These are phyloP conservation scores for Parnassius smintheus DNA, from an alignment of 2,888 invertebrate species.

Conservation along the genomic window DNA sequence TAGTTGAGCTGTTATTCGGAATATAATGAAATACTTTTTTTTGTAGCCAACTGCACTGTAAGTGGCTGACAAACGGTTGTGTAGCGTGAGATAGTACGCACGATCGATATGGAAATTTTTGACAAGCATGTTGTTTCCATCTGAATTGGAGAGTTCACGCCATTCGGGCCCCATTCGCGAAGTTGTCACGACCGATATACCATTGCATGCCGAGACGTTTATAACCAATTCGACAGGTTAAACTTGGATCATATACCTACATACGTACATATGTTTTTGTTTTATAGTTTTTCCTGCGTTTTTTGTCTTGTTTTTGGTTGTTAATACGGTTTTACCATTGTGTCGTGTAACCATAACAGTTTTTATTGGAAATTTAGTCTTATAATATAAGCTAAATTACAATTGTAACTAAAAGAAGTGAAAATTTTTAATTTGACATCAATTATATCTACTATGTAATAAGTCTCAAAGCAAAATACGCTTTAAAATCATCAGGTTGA, in stretches of 20 bases:
- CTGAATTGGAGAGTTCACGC: conserved; percentile 38
- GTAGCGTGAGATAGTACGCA: conserved; percentile 33
- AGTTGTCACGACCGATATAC: conserved; percentile 21
- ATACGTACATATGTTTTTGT: background rate
- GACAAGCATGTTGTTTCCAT: conserved; percentile 38
- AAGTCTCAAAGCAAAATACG: too few relatives aligned
- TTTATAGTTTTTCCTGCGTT: background rate
- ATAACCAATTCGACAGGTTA: conserved; percentile 25
- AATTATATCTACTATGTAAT: too few relatives aligned
- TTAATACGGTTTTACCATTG: too few relatives aligned
- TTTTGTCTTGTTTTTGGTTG: background rate
- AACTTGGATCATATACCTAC: conserved; percentile 20
- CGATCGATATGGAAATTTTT: conserved; percentile 39
- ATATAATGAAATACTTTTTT: background rate
- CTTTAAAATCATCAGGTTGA: too few relatives aligned
- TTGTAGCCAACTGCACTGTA: conserved; percentile 12
- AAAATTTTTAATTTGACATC: too few relatives aligned
- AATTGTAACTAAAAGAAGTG: too few relatives aligned
- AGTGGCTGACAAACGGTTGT: conserved; percentile 34
- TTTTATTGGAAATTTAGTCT: too few relatives aligned
- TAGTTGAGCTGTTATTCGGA: too few relatives aligned
- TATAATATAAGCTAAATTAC: too few relatives aligned
- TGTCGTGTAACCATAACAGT: too few relatives aligned
- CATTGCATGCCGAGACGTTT: conserved; percentile 28
- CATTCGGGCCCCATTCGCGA: conserved; percentile 32